phyloP scores from a whole-genome alignment of 2,113 vertebrate genomes.

The Zosterops lateralis region DNA sequence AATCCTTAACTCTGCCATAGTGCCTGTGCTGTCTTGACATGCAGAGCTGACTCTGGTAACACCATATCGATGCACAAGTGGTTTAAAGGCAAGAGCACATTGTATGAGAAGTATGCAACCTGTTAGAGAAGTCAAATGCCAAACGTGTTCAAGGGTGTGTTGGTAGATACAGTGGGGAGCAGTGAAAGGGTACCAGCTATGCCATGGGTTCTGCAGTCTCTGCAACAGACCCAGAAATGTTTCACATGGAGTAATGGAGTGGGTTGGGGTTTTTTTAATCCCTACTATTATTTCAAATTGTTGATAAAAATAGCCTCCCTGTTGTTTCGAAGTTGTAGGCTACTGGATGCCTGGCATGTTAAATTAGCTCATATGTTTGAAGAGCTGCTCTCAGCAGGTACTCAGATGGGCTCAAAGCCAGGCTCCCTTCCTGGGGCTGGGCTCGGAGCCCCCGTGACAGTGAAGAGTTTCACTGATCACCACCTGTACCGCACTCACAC shows the following conservation, averaged over 20 bases:
- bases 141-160: conserved; percentile 35
- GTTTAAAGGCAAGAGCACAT: neutral
- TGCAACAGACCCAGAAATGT: neutral
- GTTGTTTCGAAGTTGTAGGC: neutral
- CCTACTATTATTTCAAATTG: conserved; percentile 4
- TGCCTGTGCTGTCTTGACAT: neutral
- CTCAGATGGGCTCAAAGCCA: neutral
- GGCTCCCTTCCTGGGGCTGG: neutral
- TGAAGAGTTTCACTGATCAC: conserved; percentile 70
- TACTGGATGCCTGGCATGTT: neutral
- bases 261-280: neutral
- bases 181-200: conserved; percentile 62
- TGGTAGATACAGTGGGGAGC: conserved; percentile 65
- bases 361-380: neutral
- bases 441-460: neutral
- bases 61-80: conserved; percentile 44
- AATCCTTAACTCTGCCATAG: neutral
- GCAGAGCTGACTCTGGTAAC: neutral
- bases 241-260: neutral
- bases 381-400: neutral
- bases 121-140: conserved; percentile 40
- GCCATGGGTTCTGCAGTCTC: neutral
- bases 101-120: neutral
- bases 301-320: conserved; percentile 13
- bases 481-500: conserved; percentile 38